These are phyloP conservation scores for Antechinus stuartii DNA, from an alignment of 2,113 vertebrate genomes.

Conservation along the genomic window DNA sequence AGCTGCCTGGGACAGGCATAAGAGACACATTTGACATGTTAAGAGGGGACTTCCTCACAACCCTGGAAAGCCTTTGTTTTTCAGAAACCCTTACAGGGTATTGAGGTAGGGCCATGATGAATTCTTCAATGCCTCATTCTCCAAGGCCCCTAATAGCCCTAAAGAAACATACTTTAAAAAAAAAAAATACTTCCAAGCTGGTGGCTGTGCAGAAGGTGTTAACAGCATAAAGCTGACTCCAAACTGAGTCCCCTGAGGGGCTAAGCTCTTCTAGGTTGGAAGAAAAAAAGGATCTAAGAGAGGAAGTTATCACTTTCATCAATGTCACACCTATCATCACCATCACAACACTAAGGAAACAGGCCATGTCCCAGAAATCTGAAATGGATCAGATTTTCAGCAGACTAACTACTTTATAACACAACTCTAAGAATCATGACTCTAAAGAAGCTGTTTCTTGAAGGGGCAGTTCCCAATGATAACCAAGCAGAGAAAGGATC, in stretches of 20 bases:
- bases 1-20: background rate
- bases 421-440: background rate
- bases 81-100: background rate
- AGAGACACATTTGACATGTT: background rate
- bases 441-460: background rate
- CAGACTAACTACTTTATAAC: background rate
- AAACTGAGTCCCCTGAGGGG: background rate
- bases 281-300: background rate
- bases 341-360: background rate
- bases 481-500: background rate
- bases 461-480: background rate
- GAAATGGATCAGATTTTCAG: background rate
- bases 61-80: background rate
- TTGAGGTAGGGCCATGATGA: background rate
- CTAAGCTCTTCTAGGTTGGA: background rate
- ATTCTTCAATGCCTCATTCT: background rate
- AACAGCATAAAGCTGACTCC: background rate
- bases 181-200: background rate
- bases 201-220: background rate
- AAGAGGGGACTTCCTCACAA: background rate
- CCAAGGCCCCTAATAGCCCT: background rate
- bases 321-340: background rate
- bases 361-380: background rate
- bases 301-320: background rate
- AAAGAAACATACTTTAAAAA: background rate